These are phyloP conservation scores for Galleria mellonella DNA, from an alignment of 1,140 invertebrate genomes.

Conservation along the genomic window DNA sequence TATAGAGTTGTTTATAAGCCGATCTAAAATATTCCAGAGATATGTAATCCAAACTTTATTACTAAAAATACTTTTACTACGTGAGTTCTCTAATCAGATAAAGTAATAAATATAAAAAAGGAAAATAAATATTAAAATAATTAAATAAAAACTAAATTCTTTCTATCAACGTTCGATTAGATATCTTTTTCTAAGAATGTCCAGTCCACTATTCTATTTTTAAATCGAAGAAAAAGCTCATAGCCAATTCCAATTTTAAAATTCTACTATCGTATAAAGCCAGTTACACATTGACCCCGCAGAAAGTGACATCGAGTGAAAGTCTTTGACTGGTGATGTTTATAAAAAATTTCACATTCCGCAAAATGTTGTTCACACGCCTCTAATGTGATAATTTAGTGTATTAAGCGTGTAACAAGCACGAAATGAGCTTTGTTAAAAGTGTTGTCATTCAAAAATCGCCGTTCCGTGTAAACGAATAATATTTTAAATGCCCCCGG, in stretches of 20 bases:
- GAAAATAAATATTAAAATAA: constrained; percentile 19
- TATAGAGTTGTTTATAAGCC: no score
- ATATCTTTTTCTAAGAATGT: no score
- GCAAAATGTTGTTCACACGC: constrained; percentile 39
- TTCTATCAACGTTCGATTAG: no score
- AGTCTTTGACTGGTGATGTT: constrained; percentile 21
- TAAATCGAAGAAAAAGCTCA: constrained; percentile 5
- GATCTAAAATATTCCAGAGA: no score
- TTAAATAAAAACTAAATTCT: no score
- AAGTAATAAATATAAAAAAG: constrained; percentile 20
- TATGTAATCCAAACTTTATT: no score
- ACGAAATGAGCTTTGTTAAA: constrained; percentile 25
- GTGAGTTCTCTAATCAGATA: no score
- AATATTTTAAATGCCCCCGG: constrained; percentile 15
- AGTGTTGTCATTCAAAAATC: constrained; percentile 34
- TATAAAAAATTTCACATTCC: constrained; percentile 40
- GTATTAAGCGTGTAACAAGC: constrained; percentile 32
- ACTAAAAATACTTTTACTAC: no score
- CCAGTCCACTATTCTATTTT: no score
- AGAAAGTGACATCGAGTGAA: constrained; percentile 46
- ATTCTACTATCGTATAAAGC: constrained; percentile 12
- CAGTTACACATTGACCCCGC: constrained; percentile 19
- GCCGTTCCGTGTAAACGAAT: constrained; percentile 3
- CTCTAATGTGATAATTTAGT: constrained; percentile 36
- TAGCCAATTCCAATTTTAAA: neutral